These are phyloP conservation scores for Saguinus imperator DNA, from an alignment of 2,113 vertebrate species.

Conservation along the genomic window DNA sequence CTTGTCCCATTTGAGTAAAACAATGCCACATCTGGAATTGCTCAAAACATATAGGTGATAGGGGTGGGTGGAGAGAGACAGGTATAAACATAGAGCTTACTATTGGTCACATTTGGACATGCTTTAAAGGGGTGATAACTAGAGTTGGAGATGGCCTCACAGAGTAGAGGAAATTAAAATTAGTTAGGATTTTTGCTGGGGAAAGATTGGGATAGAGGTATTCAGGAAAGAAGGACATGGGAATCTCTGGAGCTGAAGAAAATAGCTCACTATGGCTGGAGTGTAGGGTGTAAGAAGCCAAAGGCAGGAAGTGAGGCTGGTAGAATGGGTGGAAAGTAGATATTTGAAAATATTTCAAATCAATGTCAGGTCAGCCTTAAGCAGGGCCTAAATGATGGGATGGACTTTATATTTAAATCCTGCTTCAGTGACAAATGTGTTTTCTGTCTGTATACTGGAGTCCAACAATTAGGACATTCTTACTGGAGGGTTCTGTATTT, in stretches of 20 bases:
- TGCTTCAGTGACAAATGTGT: neutral
- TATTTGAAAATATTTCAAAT: conserved; percentile 2
- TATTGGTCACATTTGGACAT: neutral
- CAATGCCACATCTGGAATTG: neutral
- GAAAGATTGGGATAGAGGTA: neutral
- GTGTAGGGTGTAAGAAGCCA: neutral
- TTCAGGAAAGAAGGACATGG: neutral
- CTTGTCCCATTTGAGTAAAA: neutral
- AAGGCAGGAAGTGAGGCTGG: neutral
- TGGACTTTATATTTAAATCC: neutral
- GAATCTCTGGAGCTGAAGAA: neutral
- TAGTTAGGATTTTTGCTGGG: neutral
- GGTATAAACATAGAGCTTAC: neutral
- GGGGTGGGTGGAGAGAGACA: neutral
- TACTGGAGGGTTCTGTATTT: neutral
- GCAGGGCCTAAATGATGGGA: neutral
- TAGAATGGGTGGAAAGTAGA: neutral
- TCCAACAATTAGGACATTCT: neutral
- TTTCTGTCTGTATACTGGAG: neutral
- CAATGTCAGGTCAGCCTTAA: neutral
- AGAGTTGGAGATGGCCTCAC: neutral
- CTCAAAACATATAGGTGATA: neutral
- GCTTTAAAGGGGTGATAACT: neutral
- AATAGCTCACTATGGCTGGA: neutral
- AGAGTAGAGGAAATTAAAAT: neutral